A percentile compares a stretch with the other conserved stretches of the same genome.
Evolutionary conservation across 2,113 vertebrate species (phyloP).

Genomic region (Forbesichthys papilliferus): DNA sequence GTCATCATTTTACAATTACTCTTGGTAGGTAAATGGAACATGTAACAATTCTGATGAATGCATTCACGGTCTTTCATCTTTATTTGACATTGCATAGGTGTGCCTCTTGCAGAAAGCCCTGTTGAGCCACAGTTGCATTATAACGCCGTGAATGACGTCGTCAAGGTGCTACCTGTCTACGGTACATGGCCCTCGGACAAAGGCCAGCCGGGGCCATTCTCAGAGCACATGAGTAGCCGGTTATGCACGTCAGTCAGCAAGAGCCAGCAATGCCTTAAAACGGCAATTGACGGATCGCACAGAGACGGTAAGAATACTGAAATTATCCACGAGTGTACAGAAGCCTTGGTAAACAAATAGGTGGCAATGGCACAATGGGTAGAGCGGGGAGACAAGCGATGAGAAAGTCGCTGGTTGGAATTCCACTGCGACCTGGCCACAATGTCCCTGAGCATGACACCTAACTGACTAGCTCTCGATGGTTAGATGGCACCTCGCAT

Average conservation of each 20-base stretch:
- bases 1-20: background rate
- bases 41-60: background rate
- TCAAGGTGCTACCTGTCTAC: background rate
- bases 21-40: background rate
- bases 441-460: no score
- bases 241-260: conserved; percentile 31
- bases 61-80: background rate
- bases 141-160: background rate
- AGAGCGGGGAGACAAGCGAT: no score
- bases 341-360: background rate
- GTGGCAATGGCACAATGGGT: no score
- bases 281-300: conserved; percentile 26
- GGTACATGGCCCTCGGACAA: conserved; percentile 7
- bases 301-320: conserved; percentile 59
- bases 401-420: no score
- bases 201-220: conserved; percentile 23
- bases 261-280: conserved; percentile 46
- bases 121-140: background rate
- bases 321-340: no score
- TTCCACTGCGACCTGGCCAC: no score
- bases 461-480: no score
- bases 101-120: conserved; percentile 10
- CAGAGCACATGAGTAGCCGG: conserved; percentile 25
- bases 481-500: no score
- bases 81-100: background rate